A percentile compares a stretch with the other conserved stretches of the same genome.
phyloP scores from a whole-genome alignment of 2,113 vertebrate genomes.

The Phalacrocorax pelagicus region DNA sequence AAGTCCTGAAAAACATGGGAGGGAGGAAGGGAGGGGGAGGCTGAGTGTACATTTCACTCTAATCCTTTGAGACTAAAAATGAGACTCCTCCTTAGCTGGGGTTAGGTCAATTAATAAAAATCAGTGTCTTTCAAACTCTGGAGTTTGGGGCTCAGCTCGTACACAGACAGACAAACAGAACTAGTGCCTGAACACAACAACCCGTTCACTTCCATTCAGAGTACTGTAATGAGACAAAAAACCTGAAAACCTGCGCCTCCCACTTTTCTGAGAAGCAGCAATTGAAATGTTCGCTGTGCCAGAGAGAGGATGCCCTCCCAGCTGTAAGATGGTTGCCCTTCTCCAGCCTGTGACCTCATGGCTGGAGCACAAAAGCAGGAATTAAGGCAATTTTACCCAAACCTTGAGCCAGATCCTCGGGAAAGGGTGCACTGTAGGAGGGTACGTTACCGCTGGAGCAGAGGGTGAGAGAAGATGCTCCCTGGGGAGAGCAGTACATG shows the following conservation, averaged over 20 bases:
- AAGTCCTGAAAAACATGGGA: background rate
- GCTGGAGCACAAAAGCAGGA: background rate
- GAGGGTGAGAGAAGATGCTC: background rate
- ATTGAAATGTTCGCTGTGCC: background rate
- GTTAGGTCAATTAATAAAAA: conserved; percentile 2
- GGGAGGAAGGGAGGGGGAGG: background rate
- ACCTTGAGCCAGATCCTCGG: background rate
- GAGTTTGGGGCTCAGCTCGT: background rate
- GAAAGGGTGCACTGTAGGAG: background rate
- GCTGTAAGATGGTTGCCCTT: background rate
- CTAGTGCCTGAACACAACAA: background rate
- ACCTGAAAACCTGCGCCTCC: background rate
- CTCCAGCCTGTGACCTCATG: background rate
- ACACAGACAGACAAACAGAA: background rate
- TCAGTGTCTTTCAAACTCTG: background rate
- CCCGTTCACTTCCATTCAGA: background rate
- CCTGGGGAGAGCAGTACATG: background rate
- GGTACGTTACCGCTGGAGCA: background rate
- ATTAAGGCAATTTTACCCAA: background rate
- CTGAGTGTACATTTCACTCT: background rate
- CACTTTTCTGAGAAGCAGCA: background rate
- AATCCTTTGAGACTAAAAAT: conserved; percentile 7
- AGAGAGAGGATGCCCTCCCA: background rate
- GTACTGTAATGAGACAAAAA: background rate
- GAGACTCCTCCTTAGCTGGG: background rate